These are phyloP conservation scores for Pseudopipra pipra DNA, from an alignment of 2,113 vertebrate species.

Conservation along the genomic window DNA sequence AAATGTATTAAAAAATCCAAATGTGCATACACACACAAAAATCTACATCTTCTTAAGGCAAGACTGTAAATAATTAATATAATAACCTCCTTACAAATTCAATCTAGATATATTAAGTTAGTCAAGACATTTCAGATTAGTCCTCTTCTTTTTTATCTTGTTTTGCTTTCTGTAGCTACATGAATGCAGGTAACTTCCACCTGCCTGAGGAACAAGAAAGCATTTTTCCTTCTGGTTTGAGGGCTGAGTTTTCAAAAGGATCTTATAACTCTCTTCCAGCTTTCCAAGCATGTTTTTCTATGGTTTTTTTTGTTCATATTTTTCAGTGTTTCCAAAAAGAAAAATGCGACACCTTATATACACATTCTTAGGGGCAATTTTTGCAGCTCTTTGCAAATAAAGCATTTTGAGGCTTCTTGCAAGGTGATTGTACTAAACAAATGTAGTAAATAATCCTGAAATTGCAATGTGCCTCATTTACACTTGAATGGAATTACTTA, in stretches of 20 bases:
- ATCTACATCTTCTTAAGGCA: conserved; percentile 13
- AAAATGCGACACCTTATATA: not conserved
- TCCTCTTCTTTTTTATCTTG: not conserved
- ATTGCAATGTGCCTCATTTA: conserved; percentile 15
- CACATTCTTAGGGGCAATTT: not conserved
- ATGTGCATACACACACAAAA: conserved; percentile 17
- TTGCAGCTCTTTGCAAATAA: conserved; percentile 32
- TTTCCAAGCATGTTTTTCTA: not conserved
- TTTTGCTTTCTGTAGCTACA: not conserved
- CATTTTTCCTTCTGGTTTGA: not conserved
- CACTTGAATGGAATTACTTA: conserved; percentile 49
- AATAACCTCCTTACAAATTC: conserved; percentile 11
- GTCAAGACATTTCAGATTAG: not conserved
- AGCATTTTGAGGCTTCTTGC: not conserved
- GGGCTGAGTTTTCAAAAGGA: not conserved
- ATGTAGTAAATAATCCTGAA: conserved; percentile 53
- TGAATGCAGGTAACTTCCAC: not conserved
- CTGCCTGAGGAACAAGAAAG: not conserved
- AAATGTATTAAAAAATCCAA: not conserved
- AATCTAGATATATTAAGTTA: not conserved
- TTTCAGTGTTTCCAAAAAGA: not conserved
- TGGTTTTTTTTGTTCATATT: not conserved
- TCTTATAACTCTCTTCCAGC: not conserved
- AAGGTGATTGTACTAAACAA: conserved; percentile 48
- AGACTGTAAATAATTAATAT: conserved; percentile 55